These are phyloP conservation scores for Sebastes diaconus DNA, from an alignment of 2,797 vertebrate species.

Conservation along the genomic window DNA sequence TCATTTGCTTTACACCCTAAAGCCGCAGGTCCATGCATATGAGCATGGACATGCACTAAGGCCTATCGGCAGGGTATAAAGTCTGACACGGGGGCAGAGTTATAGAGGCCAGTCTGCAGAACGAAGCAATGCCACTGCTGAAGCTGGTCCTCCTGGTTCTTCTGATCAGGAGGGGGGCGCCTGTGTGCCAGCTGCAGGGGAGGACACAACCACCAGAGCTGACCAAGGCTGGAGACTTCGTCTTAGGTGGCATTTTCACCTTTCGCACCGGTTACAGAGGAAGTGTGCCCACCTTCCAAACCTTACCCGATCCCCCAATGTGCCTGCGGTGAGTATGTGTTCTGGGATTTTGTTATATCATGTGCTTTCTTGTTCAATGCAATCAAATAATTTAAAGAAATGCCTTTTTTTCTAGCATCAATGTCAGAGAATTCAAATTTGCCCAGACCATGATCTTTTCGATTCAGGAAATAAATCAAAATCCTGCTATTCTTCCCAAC, in stretches of 20 bases:
- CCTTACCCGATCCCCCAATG: conserved; percentile 48
- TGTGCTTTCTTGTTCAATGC: background rate
- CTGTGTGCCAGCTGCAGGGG: conserved; percentile 54
- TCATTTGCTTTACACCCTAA: background rate
- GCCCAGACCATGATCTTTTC: conserved; percentile 75
- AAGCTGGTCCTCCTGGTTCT: conserved; percentile 52
- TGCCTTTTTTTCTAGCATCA: conserved; percentile 51
- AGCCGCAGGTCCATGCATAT: background rate
- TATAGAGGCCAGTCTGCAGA: background rate
- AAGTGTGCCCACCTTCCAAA: conserved; percentile 53
- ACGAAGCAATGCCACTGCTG: conserved; percentile 50
- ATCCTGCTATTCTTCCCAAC: conserved; percentile 58
- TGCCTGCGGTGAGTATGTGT: conserved; percentile 69
- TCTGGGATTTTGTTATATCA: background rate
- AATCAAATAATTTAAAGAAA: background rate
- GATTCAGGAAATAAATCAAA: conserved; percentile 74
- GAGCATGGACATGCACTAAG: background rate
- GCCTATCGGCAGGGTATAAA: conserved; percentile 3
- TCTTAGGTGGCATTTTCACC: conserved; percentile 78
- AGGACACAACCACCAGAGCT: conserved; percentile 61
- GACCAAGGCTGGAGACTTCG: conserved; percentile 65
- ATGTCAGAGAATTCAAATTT: conserved; percentile 76
- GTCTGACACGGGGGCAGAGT: background rate
- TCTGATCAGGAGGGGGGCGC: conserved; percentile 33
- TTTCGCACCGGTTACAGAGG: conserved; percentile 65